Conservation (phyloP, 2,888 invertebrate species). For the Amphipyra berbera region DNA sequence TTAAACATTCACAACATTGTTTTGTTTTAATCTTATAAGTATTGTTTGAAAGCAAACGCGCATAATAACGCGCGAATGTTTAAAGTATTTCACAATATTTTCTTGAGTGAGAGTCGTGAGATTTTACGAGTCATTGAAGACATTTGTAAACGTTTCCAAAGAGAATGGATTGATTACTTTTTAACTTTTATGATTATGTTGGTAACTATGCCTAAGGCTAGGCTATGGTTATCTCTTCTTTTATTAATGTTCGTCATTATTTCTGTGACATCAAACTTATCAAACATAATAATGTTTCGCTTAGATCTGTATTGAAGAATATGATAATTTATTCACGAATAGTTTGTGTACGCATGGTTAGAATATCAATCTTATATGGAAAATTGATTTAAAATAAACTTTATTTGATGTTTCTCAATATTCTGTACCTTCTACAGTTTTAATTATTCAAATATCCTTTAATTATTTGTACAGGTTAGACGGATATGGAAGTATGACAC, state of each 20-base stretch:
- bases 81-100: slow-evolving; percentile 81
- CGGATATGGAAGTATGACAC: too few species aligned
- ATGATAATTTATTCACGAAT: slow-evolving; percentile 36
- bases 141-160: slow-evolving; percentile 85
- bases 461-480: too few species aligned
- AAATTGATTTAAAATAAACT: slow-evolving; percentile 6
- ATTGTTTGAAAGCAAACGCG: slow-evolving; percentile 69
- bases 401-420: neutral
- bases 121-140: slow-evolving; percentile 87
- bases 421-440: neutral
- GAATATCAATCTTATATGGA: slow-evolving; percentile 18
- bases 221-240: slow-evolving; percentile 71
- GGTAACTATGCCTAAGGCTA: slow-evolving; percentile 79
- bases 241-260: slow-evolving; percentile 80
- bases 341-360: slow-evolving; percentile 24
- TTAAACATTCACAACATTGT: too few species aligned
- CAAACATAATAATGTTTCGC: slow-evolving; percentile 53
- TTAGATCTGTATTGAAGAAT: slow-evolving; percentile 27
- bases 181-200: slow-evolving; percentile 86
- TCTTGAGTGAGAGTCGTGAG: slow-evolving; percentile 77
- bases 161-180: slow-evolving; percentile 89
- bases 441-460: neutral
- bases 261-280: slow-evolving; percentile 75
- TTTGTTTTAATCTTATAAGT: too few species aligned
- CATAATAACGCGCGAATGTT: slow-evolving; percentile 66